Percentiles rank a stretch among this genome's conserved stretches.
These are phyloP conservation scores for Gobio gobio DNA, from an alignment of 2,113 vertebrate species.

Conservation along the genomic window DNA sequence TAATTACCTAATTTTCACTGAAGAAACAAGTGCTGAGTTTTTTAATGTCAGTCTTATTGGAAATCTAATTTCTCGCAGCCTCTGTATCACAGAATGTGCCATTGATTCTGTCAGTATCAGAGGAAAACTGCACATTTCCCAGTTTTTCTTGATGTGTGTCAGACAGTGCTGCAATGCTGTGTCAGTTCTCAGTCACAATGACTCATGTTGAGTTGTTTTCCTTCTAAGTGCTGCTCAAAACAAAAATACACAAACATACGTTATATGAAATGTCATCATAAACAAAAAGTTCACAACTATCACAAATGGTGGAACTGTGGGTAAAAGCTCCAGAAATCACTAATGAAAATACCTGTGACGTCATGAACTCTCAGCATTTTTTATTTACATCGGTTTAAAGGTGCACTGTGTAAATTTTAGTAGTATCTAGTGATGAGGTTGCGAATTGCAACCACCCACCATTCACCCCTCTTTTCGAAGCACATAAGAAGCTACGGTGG, in stretches of 20 bases:
- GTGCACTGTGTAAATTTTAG: too few relatives aligned
- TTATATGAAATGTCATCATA: background rate
- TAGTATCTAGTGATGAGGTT: too few relatives aligned
- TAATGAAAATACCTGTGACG: background rate
- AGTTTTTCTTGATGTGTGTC: background rate
- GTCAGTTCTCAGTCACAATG: constrained; percentile 15
- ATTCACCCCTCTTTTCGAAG: too few relatives aligned
- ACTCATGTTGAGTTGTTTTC: constrained; percentile 3
- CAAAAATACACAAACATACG: background rate
- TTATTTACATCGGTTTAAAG: too few relatives aligned
- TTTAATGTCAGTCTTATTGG: background rate
- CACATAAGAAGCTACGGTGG: too few relatives aligned
- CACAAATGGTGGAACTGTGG: background rate
- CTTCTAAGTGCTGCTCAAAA: background rate
- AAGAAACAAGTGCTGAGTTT: constrained; percentile 16
- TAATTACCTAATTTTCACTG: constrained; percentile 10
- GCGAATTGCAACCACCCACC: too few relatives aligned
- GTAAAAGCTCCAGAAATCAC: background rate
- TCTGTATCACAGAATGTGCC: background rate
- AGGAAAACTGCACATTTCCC: constrained; percentile 5
- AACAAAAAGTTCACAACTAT: background rate
- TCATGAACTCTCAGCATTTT: too few relatives aligned
- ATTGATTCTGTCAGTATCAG: constrained; percentile 11
- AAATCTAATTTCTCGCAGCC: background rate
- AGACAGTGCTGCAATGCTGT: background rate